These are phyloP conservation scores for Vombatus ursinus DNA, from an alignment of 2,113 vertebrate species.

Conservation along the genomic window DNA sequence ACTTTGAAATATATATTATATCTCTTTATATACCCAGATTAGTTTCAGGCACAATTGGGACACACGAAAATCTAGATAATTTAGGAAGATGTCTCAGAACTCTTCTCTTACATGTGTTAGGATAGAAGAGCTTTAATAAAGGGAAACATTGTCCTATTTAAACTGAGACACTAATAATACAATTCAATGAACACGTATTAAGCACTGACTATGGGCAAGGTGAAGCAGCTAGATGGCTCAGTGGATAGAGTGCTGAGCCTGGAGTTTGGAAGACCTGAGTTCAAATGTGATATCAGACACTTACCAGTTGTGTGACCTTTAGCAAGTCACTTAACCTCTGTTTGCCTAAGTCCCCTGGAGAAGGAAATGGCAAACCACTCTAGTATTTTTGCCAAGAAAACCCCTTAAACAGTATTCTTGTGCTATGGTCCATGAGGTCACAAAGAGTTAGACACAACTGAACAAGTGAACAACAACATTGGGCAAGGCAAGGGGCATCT, in stretches of 20 bases:
- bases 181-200: neutral
- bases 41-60: no score
- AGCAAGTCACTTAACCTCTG: neutral
- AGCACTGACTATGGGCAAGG: neutral
- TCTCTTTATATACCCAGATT: neutral
- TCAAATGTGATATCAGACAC: neutral
- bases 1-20: neutral
- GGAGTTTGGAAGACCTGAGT: neutral
- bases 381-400: neutral
- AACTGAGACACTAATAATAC: neutral
- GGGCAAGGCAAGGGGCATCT: neutral
- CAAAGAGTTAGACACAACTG: neutral
- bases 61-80: neutral
- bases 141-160: neutral
- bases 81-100: neutral
- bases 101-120: neutral
- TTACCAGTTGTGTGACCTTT: neutral
- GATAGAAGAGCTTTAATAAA: neutral
- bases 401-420: neutral
- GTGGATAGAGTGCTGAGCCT: neutral
- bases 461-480: neutral
- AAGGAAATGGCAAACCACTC: neutral
- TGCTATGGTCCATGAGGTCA: neutral
- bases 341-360: neutral
- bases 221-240: neutral